phyloP scores from a whole-genome alignment of 1,140 invertebrate species.

The Trichoplusia ni region DNA sequence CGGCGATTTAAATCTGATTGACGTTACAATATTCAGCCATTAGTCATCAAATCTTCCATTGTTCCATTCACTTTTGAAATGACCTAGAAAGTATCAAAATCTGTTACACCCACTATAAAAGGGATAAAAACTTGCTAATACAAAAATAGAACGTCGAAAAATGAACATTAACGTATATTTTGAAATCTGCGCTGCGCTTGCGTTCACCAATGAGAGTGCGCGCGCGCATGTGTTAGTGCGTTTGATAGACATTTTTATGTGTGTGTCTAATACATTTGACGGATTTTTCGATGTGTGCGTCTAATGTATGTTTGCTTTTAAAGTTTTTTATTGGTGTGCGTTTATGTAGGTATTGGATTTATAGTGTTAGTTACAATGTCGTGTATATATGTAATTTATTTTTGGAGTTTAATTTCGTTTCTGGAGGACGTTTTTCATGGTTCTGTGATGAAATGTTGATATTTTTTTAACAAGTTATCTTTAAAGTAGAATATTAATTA shows the following conservation, averaged over 20 bases:
- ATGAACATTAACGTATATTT: slow-evolving; percentile 67
- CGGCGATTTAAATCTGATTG: too few species aligned
- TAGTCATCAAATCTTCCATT: not conserved
- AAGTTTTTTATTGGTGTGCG: slow-evolving; percentile 6
- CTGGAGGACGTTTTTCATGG: slow-evolving; percentile 27
- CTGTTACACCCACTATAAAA: slow-evolving; percentile 31
- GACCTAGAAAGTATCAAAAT: slow-evolving; percentile 65
- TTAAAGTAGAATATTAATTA: too few species aligned
- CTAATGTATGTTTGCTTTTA: slow-evolving; percentile 1
- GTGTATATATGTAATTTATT: slow-evolving; percentile 8
- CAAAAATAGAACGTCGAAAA: slow-evolving; percentile 79
- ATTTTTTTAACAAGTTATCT: not conserved
- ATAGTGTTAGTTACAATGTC: not conserved
- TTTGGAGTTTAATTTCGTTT: slow-evolving; percentile 16
- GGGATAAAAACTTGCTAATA: slow-evolving; percentile 67
- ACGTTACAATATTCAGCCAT: not conserved
- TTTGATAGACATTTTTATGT: slow-evolving; percentile 35
- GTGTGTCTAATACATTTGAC: slow-evolving; percentile 30
- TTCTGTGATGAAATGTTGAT: too few species aligned
- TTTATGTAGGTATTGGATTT: slow-evolving; percentile 1
- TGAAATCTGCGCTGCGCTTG: slow-evolving; percentile 34
- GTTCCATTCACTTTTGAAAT: not conserved
- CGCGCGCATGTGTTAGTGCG: slow-evolving; percentile 29
- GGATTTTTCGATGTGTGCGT: slow-evolving; percentile 13
- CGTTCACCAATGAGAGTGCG: slow-evolving; percentile 47